Base-by-base conservation (phyloP, 2,113 vertebrate genomes). In the Ochotona princeps region DNA sequence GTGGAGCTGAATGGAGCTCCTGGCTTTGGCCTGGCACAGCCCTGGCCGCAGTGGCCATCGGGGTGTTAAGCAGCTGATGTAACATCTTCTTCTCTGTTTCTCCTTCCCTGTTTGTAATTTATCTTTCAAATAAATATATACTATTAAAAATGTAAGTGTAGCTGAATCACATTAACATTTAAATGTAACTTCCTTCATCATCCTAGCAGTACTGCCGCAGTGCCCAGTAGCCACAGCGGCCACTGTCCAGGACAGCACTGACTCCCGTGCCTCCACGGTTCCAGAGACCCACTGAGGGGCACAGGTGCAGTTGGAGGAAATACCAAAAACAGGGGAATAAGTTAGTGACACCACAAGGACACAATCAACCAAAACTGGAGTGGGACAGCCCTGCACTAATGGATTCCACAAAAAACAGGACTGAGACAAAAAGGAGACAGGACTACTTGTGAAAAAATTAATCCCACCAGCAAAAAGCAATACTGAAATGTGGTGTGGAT, bases 161-260 rank as follows among this genome's bases (percentile, higher is more conserved):
- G 28, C 17, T 7, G 25, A 63, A 75, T 23, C 35, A 57, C 14
- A 69, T 15, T 28, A n/a, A 63, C 54, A 73, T 10, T 66, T 44
- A 74, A 38, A 93, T 30, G 65, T 51, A 60, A 72, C 21, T 14
- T n/a, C 25, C 69, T 89, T 18, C 2, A 15, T 35, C 78, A 83
- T 12, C 49, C 7, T 15, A 20, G n/a, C 54, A 18, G 23, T 26
- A 49, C 49, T 57, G 65, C 25, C 76, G 14, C 76, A 78, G 14
- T 18, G 54, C 20, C 30, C 7, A 28, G 7, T 12, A 61, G 18
- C 26, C 18, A 38, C 1, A 17, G 25, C n/a, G 25, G 30, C 21
- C 49, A 61, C 14, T 0, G 0, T 28, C 18, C 1, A 83, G n/a
- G 26, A 32, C 4, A 18, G 26, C 32, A 47, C 0, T 15, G 3